phyloP scores from a whole-genome alignment of 2,113 vertebrate genomes.

The Ptychochromis oligacanthus region DNA sequence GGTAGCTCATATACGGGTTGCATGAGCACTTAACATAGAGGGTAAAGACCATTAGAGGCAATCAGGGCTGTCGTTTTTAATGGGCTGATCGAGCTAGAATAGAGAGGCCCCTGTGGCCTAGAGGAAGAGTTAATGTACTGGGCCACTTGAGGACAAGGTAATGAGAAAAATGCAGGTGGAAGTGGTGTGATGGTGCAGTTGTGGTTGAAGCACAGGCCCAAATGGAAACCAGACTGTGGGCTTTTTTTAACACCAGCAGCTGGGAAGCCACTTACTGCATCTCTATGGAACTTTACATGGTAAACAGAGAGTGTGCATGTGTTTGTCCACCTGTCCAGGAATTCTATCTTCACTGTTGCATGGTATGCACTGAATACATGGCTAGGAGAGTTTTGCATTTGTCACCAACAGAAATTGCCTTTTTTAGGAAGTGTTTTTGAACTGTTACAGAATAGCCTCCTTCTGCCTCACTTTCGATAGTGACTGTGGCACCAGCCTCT shows the following conservation, averaged over 20 bases:
- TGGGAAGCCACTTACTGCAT: slow-evolving; percentile 32
- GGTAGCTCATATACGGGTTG: slow-evolving; percentile 38
- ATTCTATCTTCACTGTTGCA: background rate
- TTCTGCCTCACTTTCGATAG: slow-evolving; percentile 4
- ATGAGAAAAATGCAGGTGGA: slow-evolving; percentile 62
- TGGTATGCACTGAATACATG: background rate
- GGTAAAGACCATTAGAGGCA: slow-evolving; percentile 67
- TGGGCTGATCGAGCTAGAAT: slow-evolving; percentile 49
- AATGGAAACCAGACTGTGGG: slow-evolving; percentile 56
- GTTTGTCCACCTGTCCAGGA: background rate
- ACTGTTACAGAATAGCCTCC: background rate
- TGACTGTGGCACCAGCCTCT: slow-evolving; percentile 14
- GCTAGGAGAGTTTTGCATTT: background rate
- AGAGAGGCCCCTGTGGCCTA: slow-evolving; percentile 57
- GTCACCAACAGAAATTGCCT: background rate
- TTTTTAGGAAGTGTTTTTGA: background rate
- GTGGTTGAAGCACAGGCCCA: slow-evolving; percentile 30
- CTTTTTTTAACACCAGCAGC: slow-evolving; percentile 34
- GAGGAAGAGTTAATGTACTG: slow-evolving; percentile 57
- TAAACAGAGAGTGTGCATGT: slow-evolving; percentile 1
- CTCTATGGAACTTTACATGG: background rate
- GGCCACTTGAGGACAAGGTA: slow-evolving; percentile 46
- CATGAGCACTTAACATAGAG: slow-evolving; percentile 66
- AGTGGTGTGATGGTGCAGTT: slow-evolving; percentile 38
- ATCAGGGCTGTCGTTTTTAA: slow-evolving; percentile 65